Evolutionary conservation across 2,888 invertebrate genomes (phyloP).

Genomic region (Conus canariensis): DNA sequence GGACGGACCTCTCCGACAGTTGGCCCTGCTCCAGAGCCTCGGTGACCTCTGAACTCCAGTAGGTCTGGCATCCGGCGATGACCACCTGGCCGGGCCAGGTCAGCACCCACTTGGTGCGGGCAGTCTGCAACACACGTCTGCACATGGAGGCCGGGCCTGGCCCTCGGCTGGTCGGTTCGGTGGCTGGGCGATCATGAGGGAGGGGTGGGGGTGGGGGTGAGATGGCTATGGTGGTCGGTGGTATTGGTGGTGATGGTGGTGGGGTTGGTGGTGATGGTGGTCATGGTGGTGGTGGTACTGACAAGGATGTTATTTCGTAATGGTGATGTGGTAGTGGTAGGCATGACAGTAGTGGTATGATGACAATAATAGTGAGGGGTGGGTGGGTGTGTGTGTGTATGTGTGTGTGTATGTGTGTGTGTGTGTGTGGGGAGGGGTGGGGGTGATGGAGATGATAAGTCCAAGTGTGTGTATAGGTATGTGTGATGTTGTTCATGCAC

Average conservation of each 20-base stretch:
- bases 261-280: neutral
- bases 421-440: too few species aligned
- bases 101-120: constrained; percentile 85
- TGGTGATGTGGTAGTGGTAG: too few species aligned
- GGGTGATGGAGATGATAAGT: too few species aligned
- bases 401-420: too few species aligned
- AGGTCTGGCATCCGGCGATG: constrained; percentile 86
- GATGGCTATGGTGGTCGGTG: neutral
- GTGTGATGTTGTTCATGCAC: too few species aligned
- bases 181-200: too few species aligned
- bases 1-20: constrained; percentile 72
- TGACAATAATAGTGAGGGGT: too few species aligned
- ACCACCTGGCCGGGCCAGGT: constrained; percentile 90
- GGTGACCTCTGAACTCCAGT: constrained; percentile 88
- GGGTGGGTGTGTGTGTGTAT: too few species aligned
- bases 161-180: too few species aligned
- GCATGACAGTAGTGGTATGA: too few species aligned
- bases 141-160: neutral
- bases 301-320: neutral
- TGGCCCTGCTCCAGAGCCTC: constrained; percentile 82
- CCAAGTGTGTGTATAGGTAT: too few species aligned
- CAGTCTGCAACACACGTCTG: constrained; percentile 61
- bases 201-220: too few species aligned
- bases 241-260: neutral
- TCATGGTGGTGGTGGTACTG: neutral